These are phyloP conservation scores for Drosophila malerkotliana DNA, from an alignment of 1,140 invertebrate species.

Conservation along the genomic window DNA sequence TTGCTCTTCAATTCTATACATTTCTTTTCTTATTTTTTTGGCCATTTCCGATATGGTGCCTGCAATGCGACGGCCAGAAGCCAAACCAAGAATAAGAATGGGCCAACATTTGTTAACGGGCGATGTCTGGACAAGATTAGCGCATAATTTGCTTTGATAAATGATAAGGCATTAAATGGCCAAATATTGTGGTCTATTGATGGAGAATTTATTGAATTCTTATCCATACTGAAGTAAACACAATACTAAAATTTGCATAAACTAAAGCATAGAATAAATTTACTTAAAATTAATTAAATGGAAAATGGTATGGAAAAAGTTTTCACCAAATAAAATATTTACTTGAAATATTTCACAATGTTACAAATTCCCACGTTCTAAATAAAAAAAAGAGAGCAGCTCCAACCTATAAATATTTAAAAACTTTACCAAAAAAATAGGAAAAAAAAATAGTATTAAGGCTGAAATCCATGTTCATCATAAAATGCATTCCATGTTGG, in stretches of 20 bases:
- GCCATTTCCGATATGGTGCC: slow-evolving; percentile 23
- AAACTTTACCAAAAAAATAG: not conserved
- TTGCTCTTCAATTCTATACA: slow-evolving; percentile 59
- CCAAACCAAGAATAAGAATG: slow-evolving; percentile 25
- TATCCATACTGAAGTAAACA: not conserved
- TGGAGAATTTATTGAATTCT: not conserved
- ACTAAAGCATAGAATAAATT: not conserved
- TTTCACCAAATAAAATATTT: not conserved
- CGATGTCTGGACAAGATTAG: slow-evolving; percentile 62
- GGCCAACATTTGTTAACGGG: slow-evolving; percentile 43
- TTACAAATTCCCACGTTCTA: slow-evolving; percentile 20
- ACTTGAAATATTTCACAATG: not conserved
- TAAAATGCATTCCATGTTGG: slow-evolving; percentile 60
- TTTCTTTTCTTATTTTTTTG: not conserved
- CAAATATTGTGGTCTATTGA: not conserved
- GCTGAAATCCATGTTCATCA: slow-evolving; percentile 52
- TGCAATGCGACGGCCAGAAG: slow-evolving; percentile 54
- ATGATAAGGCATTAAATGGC: slow-evolving; percentile 21
- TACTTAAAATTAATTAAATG: not conserved
- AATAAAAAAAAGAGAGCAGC: not conserved
- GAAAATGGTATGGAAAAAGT: not conserved
- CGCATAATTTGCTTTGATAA: slow-evolving; percentile 23
- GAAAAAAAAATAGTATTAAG: slow-evolving; percentile 4
- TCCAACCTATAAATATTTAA: slow-evolving; percentile 27
- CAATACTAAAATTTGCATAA: too few species aligned